phyloP scores from a whole-genome alignment of 2,797 vertebrate species.

The Rachycentron canadum region DNA sequence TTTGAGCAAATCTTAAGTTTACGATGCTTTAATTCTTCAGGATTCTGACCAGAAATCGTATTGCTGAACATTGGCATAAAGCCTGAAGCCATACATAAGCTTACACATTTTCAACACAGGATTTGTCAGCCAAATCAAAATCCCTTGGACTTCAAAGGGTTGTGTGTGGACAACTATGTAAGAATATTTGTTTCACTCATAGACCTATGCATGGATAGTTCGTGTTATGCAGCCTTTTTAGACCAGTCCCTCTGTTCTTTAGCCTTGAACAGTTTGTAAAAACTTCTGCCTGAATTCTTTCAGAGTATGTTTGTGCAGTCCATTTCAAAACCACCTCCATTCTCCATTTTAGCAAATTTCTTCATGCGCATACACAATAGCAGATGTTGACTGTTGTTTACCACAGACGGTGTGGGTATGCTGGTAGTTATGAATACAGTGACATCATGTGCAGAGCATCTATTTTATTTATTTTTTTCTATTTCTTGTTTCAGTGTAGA shows the following conservation, averaged over 20 bases:
- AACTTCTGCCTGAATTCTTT: constrained; percentile 27
- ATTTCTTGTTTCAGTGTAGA: neutral
- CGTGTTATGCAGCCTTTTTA: neutral
- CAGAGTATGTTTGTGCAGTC: constrained; percentile 36
- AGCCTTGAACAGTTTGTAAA: constrained; percentile 36
- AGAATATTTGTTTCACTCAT: neutral
- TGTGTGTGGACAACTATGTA: neutral
- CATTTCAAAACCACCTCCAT: constrained; percentile 31
- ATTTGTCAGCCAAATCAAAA: constrained; percentile 14
- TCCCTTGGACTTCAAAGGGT: constrained; percentile 7
- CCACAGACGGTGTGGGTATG: constrained; percentile 28
- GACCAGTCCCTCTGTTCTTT: constrained; percentile 5
- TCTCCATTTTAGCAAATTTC: constrained; percentile 40
- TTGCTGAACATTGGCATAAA: neutral
- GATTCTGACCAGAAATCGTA: neutral
- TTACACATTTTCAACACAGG: neutral
- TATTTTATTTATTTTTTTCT: constrained; percentile 10
- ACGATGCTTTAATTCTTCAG: neutral
- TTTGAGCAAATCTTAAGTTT: neutral
- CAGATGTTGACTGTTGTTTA: constrained; percentile 50
- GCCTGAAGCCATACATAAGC: neutral
- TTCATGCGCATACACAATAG: constrained; percentile 41
- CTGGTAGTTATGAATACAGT: constrained; percentile 6
- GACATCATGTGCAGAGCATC: constrained; percentile 28
- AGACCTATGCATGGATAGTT: neutral